Evolutionary conservation across 2,888 invertebrate genomes (phyloP).

Genomic region (Galerucella calmariensis): DNA sequence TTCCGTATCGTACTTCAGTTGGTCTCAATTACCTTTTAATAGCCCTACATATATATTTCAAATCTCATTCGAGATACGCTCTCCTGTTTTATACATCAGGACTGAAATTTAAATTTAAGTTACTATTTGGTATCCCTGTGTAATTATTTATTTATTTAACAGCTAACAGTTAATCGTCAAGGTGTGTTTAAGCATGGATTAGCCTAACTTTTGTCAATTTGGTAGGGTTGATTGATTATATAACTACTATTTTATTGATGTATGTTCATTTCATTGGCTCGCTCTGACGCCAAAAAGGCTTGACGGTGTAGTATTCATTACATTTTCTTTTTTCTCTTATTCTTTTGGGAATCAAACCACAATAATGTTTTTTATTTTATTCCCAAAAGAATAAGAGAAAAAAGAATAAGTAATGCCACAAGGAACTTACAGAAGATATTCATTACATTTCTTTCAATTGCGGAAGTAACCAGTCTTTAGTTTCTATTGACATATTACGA

Average conservation of each 20-base stretch:
- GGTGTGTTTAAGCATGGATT: slow-evolving; percentile 36
- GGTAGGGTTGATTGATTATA: neutral
- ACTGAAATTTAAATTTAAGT: slow-evolving; percentile 28
- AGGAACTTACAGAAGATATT: no score
- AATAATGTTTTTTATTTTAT: no score
- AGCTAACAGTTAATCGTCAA: slow-evolving; percentile 29
- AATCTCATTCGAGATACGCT: neutral
- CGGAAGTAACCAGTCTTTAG: no score
- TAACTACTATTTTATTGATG: neutral
- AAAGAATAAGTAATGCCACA: no score
- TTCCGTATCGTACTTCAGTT: slow-evolving; percentile 1
- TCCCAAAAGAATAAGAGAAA: no score
- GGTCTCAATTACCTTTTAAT: slow-evolving; percentile 20
- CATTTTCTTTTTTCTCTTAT: no score
- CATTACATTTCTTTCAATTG: no score
- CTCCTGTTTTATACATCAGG: neutral
- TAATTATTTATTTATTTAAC: slow-evolving; percentile 39
- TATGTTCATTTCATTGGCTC: no score
- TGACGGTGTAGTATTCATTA: no score
- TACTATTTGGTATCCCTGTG: slow-evolving; percentile 16
- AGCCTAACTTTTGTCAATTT: slow-evolving; percentile 41
- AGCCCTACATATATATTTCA: slow-evolving; percentile 5
- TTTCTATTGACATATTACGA: no score
- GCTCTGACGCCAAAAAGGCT: no score
- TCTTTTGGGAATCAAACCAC: no score